Conservation (phyloP, 1,140 invertebrate species). For the Atta texana region DNA sequence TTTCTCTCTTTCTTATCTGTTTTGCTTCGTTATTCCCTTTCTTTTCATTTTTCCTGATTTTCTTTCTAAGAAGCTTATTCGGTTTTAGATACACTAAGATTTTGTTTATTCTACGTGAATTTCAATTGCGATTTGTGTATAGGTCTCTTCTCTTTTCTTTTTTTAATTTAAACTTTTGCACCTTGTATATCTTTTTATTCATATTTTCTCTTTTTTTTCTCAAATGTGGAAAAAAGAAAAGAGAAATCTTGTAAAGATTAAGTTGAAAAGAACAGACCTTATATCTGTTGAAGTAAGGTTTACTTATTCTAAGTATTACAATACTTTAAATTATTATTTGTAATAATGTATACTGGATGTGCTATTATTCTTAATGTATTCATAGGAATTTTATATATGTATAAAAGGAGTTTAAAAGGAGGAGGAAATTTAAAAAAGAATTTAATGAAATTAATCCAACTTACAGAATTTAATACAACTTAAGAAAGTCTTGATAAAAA, state of each 20-base stretch:
- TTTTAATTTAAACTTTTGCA: no score
- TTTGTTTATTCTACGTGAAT: background rate
- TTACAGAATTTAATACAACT: background rate
- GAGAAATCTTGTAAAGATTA: no score
- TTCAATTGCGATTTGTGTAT: background rate
- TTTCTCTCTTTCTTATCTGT: background rate
- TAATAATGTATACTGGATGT: background rate
- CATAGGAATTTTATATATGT: background rate
- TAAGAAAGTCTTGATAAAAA: background rate
- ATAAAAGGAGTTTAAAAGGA: background rate
- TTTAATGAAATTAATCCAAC: no score
- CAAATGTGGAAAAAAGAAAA: no score
- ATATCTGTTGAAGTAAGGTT: background rate
- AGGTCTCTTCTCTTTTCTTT: no score
- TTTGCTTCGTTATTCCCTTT: background rate
- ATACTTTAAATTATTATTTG: conserved; percentile 15
- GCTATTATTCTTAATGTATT: background rate
- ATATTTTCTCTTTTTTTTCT: no score
- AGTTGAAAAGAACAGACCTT: no score
- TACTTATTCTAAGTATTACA: no score
- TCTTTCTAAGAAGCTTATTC: background rate
- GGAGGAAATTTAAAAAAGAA: no score
- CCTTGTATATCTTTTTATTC: no score
- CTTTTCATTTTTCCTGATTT: background rate
- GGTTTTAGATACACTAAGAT: background rate